Evolutionary conservation across 1,140 invertebrate genomes (phyloP).

Genomic region (Temnothorax nylanderi): DNA sequence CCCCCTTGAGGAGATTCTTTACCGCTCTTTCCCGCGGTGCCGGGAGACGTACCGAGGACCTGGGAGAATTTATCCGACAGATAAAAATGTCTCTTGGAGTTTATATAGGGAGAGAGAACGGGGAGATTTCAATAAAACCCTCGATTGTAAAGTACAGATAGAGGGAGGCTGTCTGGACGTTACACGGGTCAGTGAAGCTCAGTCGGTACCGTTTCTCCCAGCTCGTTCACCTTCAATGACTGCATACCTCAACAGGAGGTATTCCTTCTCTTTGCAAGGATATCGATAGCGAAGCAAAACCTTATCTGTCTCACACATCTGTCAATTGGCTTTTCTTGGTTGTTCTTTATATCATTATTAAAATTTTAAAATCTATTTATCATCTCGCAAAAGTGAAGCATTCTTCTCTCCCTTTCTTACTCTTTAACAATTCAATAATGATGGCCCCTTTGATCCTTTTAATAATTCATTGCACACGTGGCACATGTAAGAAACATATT

Average conservation of each 20-base stretch:
- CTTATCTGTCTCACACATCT: conserved; percentile 33
- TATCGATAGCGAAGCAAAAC: conserved; percentile 10
- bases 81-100: conserved; percentile 83
- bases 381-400: neutral
- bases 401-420: neutral
- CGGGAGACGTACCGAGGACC: conserved; percentile 50
- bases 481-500: neutral
- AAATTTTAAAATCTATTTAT: neutral
- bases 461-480: neutral
- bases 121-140: conserved; percentile 83
- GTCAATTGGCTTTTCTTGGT: neutral
- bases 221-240: conserved; percentile 46
- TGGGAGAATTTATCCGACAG: conserved; percentile 81
- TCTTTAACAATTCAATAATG: neutral
- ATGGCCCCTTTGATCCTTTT: neutral
- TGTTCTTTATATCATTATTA: neutral
- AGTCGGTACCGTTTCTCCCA: conserved; percentile 67
- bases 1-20: conserved; percentile 42
- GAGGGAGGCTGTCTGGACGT: conserved; percentile 75
- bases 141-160: conserved; percentile 82
- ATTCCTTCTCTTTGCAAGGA: neutral
- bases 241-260: conserved; percentile 24
- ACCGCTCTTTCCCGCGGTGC: conserved; percentile 48
- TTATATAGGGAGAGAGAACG: conserved; percentile 77
- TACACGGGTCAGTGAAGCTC: conserved; percentile 81